A percentile compares a stretch with the other conserved stretches of the same genome.
Evolutionary conservation across 2,113 vertebrate genomes (phyloP).

Genomic region (Steatornis caripensis): DNA sequence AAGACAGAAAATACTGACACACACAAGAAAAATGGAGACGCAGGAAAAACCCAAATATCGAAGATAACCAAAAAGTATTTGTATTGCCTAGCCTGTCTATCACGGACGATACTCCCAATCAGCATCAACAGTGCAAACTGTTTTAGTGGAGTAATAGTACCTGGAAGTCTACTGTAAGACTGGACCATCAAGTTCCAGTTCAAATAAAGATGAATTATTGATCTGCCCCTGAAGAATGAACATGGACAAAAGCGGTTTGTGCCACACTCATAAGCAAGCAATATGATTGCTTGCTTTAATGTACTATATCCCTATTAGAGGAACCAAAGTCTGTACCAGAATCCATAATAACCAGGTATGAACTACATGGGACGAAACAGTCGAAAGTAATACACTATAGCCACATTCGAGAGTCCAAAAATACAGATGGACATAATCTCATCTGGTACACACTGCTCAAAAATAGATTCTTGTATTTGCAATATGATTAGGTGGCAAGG

Average conservation of each 20-base stretch:
- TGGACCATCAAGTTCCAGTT: not conserved
- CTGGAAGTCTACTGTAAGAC: not conserved
- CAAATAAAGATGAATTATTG: not conserved
- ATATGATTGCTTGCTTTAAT: not conserved
- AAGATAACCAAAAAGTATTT: not conserved
- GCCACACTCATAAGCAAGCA: not conserved
- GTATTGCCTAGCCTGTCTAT: not conserved
- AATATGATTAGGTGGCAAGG: not conserved
- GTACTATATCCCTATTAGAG: not conserved
- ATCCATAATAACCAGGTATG: not conserved
- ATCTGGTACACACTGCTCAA: not conserved
- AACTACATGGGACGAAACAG: not conserved
- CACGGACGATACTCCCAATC: not conserved
- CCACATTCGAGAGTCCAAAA: not conserved
- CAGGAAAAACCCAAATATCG: not conserved
- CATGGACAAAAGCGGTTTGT: fast-evolving
- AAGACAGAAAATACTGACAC: not conserved
- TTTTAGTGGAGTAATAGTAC: not conserved
- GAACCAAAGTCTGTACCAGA: not conserved
- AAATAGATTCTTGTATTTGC: not conserved
- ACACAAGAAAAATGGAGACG: not conserved
- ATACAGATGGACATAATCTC: not conserved
- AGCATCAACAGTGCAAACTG: not conserved
- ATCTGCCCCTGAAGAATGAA: not conserved
- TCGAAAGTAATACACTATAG: not conserved